Percentiles rank a stretch among this genome's conserved stretches.
These are phyloP conservation scores for Stegodyphus mimosarum DNA, from an alignment of 1,140 invertebrate species.

Conservation along the genomic window DNA sequence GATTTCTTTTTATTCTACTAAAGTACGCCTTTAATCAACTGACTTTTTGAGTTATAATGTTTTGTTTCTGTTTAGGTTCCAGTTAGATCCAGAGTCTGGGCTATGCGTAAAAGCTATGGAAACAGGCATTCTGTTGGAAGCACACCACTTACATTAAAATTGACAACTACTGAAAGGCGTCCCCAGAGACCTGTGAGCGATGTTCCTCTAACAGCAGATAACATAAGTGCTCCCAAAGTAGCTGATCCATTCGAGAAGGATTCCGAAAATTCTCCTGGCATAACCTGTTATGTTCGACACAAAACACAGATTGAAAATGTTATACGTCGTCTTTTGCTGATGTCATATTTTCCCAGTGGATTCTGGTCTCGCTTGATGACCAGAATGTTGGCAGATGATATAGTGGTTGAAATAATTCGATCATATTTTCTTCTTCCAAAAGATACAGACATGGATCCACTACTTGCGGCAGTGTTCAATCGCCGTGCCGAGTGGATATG, in stretches of 20 bases:
- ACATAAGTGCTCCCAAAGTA: slow-evolving; percentile 44
- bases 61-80: slow-evolving; percentile 71
- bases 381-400: slow-evolving; percentile 88
- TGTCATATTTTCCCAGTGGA: slow-evolving; percentile 97
- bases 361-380: slow-evolving; percentile 97
- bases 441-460: slow-evolving; percentile 73
- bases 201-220: slow-evolving; percentile 40
- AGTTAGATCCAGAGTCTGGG: slow-evolving; percentile 78
- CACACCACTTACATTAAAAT: slow-evolving; percentile 39
- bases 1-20: background rate
- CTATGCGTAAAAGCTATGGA: slow-evolving; percentile 71
- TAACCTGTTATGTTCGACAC: slow-evolving; percentile 52
- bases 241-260: slow-evolving; percentile 53
- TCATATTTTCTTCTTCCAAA: slow-evolving; percentile 76
- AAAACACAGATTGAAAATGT: slow-evolving; percentile 48
- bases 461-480: slow-evolving; percentile 71
- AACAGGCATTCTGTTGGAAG: slow-evolving; percentile 47
- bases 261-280: slow-evolving; percentile 6
- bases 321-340: slow-evolving; percentile 76
- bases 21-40: background rate
- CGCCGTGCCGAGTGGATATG: slow-evolving; percentile 89
- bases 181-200: slow-evolving; percentile 49
- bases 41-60: background rate
- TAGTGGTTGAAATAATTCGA: slow-evolving; percentile 83
- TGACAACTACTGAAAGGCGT: slow-evolving; percentile 44